Percentiles rank a stretch among this genome's conserved stretches.
phyloP scores from a whole-genome alignment of 2,888 invertebrate genomes.

The Clistopyga incitator region DNA sequence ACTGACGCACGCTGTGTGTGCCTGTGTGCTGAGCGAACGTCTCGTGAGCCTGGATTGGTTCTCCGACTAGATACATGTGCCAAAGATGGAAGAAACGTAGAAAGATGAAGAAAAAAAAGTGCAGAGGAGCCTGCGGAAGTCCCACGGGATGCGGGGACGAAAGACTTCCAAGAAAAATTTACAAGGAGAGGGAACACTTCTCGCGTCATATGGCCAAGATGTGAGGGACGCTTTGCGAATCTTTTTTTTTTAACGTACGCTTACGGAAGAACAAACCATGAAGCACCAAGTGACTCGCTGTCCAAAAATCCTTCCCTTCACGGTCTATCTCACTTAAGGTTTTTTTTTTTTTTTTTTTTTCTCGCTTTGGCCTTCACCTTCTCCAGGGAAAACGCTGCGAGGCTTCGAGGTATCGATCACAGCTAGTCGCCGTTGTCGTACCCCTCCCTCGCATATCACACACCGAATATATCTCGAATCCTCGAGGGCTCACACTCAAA shows the following conservation, averaged over 20 bases:
- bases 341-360: too few species aligned
- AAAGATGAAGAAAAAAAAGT: conserved; percentile 26
- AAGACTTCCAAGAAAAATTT: conserved; percentile 21
- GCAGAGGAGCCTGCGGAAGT: conserved; percentile 35
- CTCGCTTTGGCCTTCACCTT: conserved; percentile 23
- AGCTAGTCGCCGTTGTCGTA: conserved; percentile 44
- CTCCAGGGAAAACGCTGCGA: conserved; percentile 46
- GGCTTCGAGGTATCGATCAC: conserved; percentile 58
- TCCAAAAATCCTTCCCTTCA: conserved; percentile 19
- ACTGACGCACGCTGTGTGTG: conserved; percentile 12
- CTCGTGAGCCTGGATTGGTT: conserved; percentile 34
- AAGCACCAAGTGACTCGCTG: conserved; percentile 26
- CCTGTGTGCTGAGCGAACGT: conserved; percentile 21
- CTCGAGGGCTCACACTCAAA: conserved; percentile 53
- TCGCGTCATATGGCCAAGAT: not conserved
- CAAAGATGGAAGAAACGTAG: not conserved
- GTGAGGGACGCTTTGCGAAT: conserved; percentile 12
- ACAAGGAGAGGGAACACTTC: not conserved
- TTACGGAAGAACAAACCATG: conserved; percentile 22
- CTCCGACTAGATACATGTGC: conserved; percentile 22
- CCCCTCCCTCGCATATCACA: conserved; percentile 14
- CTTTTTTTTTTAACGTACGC: conserved; percentile 5
- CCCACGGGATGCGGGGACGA: conserved; percentile 38
- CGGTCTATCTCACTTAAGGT: conserved; percentile 32
- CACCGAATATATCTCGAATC: conserved; percentile 58